These are phyloP conservation scores for Cebus imitator DNA, from an alignment of 2,113 vertebrate species.

Conservation along the genomic window DNA sequence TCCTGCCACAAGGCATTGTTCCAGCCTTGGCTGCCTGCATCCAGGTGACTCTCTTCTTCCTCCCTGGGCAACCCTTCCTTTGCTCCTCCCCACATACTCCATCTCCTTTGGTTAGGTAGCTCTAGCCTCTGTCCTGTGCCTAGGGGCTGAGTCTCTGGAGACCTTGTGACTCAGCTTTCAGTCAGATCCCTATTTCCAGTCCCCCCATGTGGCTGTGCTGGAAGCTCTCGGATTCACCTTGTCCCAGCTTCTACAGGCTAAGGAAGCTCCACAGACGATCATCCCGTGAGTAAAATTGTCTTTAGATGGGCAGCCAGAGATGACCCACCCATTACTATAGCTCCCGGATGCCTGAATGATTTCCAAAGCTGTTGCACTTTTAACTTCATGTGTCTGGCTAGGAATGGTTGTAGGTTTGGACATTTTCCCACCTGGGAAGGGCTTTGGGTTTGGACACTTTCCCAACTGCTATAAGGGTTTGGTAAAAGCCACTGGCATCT, in stretches of 20 bases:
- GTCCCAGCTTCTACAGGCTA: conserved; percentile 94
- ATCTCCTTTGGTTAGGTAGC: not conserved
- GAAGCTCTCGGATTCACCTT: conserved; percentile 94
- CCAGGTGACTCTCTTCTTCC: conserved; percentile 85
- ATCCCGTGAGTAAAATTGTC: conserved; percentile 88
- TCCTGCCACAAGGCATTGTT: conserved; percentile 94
- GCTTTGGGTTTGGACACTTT: not conserved
- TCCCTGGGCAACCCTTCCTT: not conserved
- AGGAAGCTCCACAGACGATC: conserved; percentile 88
- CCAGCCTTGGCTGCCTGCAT: conserved; percentile 90
- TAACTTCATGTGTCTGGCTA: not conserved
- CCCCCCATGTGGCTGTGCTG: conserved; percentile 89
- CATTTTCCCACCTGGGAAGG: not conserved
- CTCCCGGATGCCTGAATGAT: not conserved
- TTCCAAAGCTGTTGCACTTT: conserved; percentile 9
- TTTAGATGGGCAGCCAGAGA: not conserved
- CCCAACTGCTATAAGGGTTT: not conserved
- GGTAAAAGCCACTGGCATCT: not conserved
- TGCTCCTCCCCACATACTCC: not conserved
- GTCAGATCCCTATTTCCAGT: conserved; percentile 84
- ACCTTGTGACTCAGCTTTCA: not conserved
- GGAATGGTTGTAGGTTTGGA: conserved; percentile 12
- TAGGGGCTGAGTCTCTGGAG: not conserved
- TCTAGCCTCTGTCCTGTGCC: not conserved
- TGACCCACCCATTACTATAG: not conserved